Evolutionary conservation across 1,140 invertebrate species (phyloP), one percentile per base, ranked within the genome.

Genomic region (Hyles euphorbiae): DNA sequence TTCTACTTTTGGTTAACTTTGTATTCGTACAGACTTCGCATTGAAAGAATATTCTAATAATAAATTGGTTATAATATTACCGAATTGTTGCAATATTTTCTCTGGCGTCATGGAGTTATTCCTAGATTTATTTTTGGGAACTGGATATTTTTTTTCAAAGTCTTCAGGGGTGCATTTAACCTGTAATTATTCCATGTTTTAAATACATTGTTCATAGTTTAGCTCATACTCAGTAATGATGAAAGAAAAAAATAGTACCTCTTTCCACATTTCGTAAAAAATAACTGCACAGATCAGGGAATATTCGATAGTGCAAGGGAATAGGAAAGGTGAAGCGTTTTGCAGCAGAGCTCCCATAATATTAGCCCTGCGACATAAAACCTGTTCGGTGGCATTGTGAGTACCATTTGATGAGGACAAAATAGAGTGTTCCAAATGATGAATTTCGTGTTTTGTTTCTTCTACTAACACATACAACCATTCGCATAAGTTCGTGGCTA

Each of bases 231-330:
- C 2, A 34, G 3, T 56, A 5, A 2, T 11, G 34, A 52, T n/a
- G 2, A 6, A 36, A 11, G 45, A 48, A 56, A 12, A n/a, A 34
- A 34, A 22, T 11, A 34, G 34, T 60, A 93, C 91, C 59, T 93
- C 91, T 81, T 93, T 93, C 95, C 95, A 96, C 93, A 96, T 95
- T 81, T 95, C 94, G 74, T 93, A 96, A 5, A 94, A 87, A 72
- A 97, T 95, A 22, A 96, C 96, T 36, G 96, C 95, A 79, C 95
- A 96, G 63, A 98, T 92, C 32, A 94, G 86, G 34, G 92, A 93
- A 89, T 97, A 97, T 86, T 97, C 96, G 70, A 98, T 96, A 48
- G 95, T 96, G 83, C 96, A 97, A 2, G 96, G 96, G 77, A 97
- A 97, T 4, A 98, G 91, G 79, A 97, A 97, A 2, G 95, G 96